These are phyloP conservation scores for Pilophorus perplexus DNA, from an alignment of 2,888 invertebrate genomes.

Conservation along the genomic window DNA sequence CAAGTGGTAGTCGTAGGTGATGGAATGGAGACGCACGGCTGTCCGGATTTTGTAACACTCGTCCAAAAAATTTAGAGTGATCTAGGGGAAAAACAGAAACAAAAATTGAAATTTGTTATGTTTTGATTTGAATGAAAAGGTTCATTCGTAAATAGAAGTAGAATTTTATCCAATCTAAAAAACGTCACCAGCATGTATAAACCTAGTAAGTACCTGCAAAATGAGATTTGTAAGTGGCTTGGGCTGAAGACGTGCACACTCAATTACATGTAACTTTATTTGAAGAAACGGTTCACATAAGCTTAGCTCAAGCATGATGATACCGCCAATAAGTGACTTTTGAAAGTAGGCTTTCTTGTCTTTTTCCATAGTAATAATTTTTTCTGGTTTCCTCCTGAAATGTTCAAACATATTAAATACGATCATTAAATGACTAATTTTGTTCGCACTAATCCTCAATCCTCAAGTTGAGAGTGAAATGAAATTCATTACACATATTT, in stretches of 20 bases:
- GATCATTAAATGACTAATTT: too few species aligned
- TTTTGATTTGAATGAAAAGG: too few species aligned
- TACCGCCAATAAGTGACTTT: constrained; percentile 67
- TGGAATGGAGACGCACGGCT: constrained; percentile 72
- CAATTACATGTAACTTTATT: constrained; percentile 65
- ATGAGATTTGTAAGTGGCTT: constrained; percentile 57
- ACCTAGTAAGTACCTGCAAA: constrained; percentile 55
- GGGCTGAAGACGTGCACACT: constrained; percentile 61
- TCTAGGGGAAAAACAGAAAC: constrained; percentile 54
- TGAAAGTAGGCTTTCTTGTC: constrained; percentile 54
- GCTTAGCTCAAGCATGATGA: constrained; percentile 66
- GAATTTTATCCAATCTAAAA: not conserved
- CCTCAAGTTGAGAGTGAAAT: too few species aligned
- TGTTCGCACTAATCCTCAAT: too few species aligned
- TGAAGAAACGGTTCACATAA: constrained; percentile 70
- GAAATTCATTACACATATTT: too few species aligned
- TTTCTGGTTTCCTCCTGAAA: constrained; percentile 40
- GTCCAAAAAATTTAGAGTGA: constrained; percentile 63
- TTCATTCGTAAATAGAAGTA: constrained; percentile 21
- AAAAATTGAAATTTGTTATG: not conserved
- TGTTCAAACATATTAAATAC: not conserved
- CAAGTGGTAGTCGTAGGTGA: constrained; percentile 73
- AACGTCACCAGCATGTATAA: not conserved
- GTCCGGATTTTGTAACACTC: constrained; percentile 69
- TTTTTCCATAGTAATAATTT: constrained; percentile 11